Base-by-base conservation (phyloP, 1,140 invertebrate genomes). In the Ceratosolen solmsi region DNA sequence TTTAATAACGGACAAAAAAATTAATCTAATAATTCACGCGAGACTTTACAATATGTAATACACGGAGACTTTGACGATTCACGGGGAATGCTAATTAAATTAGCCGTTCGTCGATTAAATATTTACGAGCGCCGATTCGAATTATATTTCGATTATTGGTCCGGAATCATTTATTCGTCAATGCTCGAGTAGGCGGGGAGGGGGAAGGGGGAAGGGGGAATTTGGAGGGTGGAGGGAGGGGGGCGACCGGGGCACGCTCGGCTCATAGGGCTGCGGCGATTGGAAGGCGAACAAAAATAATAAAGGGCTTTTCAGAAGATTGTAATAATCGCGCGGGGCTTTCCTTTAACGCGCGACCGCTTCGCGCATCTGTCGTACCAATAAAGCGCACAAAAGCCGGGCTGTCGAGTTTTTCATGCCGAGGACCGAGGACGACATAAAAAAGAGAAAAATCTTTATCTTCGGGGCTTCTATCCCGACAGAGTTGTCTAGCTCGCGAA, bases 391-490 rank as follows among this genome's bases (percentile, higher is more conserved):
- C 60, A 63, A 63, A 33, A 33, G 3, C 30, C 17, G 27, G 2
- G 13, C 60, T 33, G 27, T 63, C 60, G n/a, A 46, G n/a, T 17
- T 36, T 33, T 20, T 33, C 60, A 0, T 25, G 54, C 54, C 8
- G 20, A 8, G 54, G 20, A 0, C 20, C 33, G 20, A 1, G 4
- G 38, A 17, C 1, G 25, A 9, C 11, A 58, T 13, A 30, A 63
- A n/a, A 68, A 68, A n/a, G 36, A 68, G 22, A 36, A 38, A 65
- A 38, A n/a, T 68, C 63, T 68, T 68, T 68, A 68, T 68, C 63
- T 36, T 1, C 36, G 36, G 36, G 20, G 15, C 15, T 68, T n/a
- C 4, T n/a, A 7, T 17, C 20, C 15, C 30, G 9, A 68, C 63
- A 22, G 36, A 68, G 63, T 68, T 38, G 33, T 68, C 63, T 38